Evolutionary conservation across 2,113 vertebrate species (phyloP).

Genomic region (Spea bombifrons): DNA sequence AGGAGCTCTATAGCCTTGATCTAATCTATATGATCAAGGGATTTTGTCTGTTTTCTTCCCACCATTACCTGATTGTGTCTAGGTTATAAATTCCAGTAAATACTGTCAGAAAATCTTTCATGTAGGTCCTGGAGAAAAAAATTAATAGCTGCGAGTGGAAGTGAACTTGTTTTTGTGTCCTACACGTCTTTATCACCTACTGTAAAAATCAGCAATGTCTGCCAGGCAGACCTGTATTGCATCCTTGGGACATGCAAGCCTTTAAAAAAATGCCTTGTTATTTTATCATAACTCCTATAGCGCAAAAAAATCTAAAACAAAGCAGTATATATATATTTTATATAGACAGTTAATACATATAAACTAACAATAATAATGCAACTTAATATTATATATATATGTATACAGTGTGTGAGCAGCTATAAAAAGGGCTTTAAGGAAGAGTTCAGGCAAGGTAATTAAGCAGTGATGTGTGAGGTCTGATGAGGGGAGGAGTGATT

Average conservation of each 20-base stretch:
- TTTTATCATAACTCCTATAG: conserved; percentile 28
- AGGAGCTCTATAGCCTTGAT: conserved; percentile 19
- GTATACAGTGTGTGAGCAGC: too few species aligned
- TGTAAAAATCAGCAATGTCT: conserved; percentile 42
- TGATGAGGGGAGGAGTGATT: too few species aligned
- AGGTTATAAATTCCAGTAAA: conserved; percentile 42
- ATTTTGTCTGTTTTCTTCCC: conserved; percentile 14
- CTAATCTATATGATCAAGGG: conserved; percentile 31
- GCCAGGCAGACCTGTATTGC: conserved; percentile 30
- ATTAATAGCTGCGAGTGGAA: conserved; percentile 43
- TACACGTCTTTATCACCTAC: conserved; percentile 37
- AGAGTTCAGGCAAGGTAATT: too few species aligned
- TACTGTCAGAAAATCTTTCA: conserved; percentile 45
- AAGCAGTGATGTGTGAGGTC: too few species aligned
- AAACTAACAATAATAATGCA: too few species aligned
- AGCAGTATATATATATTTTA: neutral
- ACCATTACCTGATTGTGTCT: conserved; percentile 40
- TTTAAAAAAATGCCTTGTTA: conserved; percentile 43
- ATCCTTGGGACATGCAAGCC: conserved; percentile 38
- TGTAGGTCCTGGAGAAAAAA: conserved; percentile 29
- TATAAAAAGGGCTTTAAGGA: too few species aligned
- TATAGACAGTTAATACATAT: neutral
- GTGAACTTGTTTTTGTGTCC: conserved; percentile 41
- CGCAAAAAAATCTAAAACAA: conserved; percentile 11
- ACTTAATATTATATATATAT: too few species aligned